A percentile compares a stretch with the other conserved stretches of the same genome.
phyloP scores from a whole-genome alignment of 2,888 invertebrate species.

The Tribolium freemani region DNA sequence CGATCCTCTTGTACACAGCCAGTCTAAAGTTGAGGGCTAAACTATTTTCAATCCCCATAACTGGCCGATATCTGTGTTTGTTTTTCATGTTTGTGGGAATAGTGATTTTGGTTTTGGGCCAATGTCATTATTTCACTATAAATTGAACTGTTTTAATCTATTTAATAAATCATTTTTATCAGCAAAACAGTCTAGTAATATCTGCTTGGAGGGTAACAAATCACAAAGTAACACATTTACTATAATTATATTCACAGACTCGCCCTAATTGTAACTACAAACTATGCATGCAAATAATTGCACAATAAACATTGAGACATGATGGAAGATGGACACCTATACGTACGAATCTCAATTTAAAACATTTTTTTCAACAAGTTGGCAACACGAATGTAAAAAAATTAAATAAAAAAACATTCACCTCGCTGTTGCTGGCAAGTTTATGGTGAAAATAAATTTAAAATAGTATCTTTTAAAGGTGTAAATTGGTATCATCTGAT shows the following conservation, averaged over 20 bases:
- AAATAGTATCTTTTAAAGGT: conserved; percentile 60
- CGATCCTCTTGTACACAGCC: conserved; percentile 82
- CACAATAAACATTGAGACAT: not conserved
- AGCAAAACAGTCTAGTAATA: not conserved
- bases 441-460: conserved; percentile 63
- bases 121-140: conserved; percentile 74
- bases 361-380: not conserved
- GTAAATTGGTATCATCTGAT: conserved; percentile 55
- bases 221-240: not conserved
- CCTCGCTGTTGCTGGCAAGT: conserved; percentile 17
- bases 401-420: conserved; percentile 4
- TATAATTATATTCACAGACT: not conserved
- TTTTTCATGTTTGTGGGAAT: conserved; percentile 74
- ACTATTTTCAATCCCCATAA: conserved; percentile 81
- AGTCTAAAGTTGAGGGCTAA: conserved; percentile 82
- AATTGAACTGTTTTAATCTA: conserved; percentile 6
- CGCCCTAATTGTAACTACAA: not conserved
- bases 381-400: conserved; percentile 6
- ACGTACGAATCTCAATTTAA: not conserved
- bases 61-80: conserved; percentile 77
- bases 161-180: not conserved
- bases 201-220: not conserved
- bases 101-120: conserved; percentile 78
- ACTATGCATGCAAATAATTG: conserved; percentile 5
- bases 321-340: not conserved